These are phyloP conservation scores for Vespertilio murinus DNA, from an alignment of 2,797 vertebrate species.

Conservation along the genomic window DNA sequence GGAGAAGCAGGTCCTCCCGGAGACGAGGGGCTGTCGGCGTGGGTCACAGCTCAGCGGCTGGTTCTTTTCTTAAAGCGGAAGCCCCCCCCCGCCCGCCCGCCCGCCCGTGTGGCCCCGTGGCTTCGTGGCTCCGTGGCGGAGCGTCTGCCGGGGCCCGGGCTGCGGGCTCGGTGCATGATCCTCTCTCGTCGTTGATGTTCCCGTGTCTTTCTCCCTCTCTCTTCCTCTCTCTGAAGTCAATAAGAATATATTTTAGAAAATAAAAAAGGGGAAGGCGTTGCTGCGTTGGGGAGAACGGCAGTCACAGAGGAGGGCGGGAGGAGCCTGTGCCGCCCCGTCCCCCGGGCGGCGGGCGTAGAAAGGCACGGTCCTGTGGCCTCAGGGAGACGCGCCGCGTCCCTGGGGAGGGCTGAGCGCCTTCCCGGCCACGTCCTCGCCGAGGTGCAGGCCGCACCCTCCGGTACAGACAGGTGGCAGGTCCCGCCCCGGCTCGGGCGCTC, in stretches of 20 bases:
- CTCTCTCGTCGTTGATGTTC: neutral
- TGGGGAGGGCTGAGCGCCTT: constrained; percentile 64
- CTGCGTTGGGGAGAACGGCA: neutral
- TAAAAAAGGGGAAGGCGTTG: neutral
- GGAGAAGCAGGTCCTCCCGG: no score
- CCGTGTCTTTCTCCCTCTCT: neutral
- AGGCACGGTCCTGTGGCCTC: constrained; percentile 59
- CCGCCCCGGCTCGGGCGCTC: neutral
- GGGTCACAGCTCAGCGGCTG: no score
- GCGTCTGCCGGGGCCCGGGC: no score
- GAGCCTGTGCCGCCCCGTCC: neutral
- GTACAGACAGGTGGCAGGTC: neutral
- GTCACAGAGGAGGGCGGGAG: neutral
- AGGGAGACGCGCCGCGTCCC: constrained; percentile 58
- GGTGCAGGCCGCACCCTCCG: constrained; percentile 78
- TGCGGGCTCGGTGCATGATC: no score
- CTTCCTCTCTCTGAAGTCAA: neutral
- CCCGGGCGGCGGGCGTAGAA: neutral
- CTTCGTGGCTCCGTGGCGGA: no score
- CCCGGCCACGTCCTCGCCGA: constrained; percentile 80
- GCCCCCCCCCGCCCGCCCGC: no score
- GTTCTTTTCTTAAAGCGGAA: neutral
- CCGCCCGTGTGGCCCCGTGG: no score
- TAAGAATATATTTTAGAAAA: no score
- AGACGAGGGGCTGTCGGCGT: no score